Evolutionary conservation across 2,113 vertebrate species (phyloP).

Genomic region (Pimephales promelas): DNA sequence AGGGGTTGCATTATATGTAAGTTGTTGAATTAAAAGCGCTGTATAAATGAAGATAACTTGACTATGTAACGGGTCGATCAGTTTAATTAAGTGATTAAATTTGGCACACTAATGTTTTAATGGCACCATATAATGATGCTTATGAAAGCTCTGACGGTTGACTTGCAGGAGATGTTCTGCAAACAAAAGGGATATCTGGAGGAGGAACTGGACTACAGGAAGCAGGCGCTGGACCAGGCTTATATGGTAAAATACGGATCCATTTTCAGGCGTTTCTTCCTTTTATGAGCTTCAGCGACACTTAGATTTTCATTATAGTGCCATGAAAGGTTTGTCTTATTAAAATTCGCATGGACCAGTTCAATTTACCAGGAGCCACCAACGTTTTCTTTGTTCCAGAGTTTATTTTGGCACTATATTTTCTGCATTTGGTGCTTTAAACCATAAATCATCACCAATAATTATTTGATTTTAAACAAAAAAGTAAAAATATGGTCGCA

Average conservation of each 20-base stretch:
- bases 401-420: background rate
- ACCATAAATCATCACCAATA: background rate
- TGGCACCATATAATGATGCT: background rate
- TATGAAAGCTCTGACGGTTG: background rate
- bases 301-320: background rate
- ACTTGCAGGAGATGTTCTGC: conserved; percentile 92
- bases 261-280: background rate
- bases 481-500: too few species aligned
- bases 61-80: too few species aligned
- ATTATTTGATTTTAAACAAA: background rate
- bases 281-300: background rate
- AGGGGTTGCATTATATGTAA: too few species aligned
- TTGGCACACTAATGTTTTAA: background rate
- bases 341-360: background rate
- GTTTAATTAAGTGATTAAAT: background rate
- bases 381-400: background rate
- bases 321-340: background rate
- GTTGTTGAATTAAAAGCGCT: too few species aligned
- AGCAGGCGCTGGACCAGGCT: conserved; percentile 96
- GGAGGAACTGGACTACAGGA: conserved; percentile 96
- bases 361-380: background rate
- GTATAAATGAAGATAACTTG: too few species aligned
- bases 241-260: conserved; percentile 85
- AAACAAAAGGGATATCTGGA: conserved; percentile 99
- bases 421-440: background rate